A percentile compares a stretch with the other conserved stretches of the same genome.
Conservation (phyloP, 2,797 vertebrate species). For the Hybognathus amarus region DNA sequence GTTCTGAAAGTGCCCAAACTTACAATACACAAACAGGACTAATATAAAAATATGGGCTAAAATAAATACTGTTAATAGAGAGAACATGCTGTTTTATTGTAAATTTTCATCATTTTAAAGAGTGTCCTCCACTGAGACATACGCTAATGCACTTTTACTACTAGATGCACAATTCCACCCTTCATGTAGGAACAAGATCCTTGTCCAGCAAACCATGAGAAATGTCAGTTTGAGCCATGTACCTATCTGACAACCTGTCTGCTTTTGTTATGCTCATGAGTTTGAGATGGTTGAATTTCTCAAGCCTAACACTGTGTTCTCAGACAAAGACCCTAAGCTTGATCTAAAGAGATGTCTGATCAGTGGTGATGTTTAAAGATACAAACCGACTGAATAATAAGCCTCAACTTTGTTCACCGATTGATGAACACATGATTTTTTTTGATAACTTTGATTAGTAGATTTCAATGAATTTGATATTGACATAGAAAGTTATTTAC, state of each 20-base stretch:
- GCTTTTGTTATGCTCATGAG: conserved; percentile 52
- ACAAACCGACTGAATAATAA: not conserved
- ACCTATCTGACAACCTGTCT: conserved; percentile 54
- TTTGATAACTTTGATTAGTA: not conserved
- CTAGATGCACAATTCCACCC: not conserved
- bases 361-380: conserved; percentile 12
- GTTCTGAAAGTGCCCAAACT: not conserved
- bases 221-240: conserved; percentile 47
- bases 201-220: conserved; percentile 34
- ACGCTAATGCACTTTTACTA: not conserved
- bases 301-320: conserved; percentile 25
- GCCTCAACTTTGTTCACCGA: not conserved
- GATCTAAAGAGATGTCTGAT: conserved; percentile 28
- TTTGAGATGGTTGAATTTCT: conserved; percentile 39
- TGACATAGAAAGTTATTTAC: not conserved
- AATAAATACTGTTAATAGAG: conserved; percentile 63
- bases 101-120: conserved; percentile 28
- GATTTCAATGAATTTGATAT: not conserved
- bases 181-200: conserved; percentile 17
- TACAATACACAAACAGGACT: not conserved
- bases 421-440: not conserved
- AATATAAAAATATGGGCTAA: not conserved
- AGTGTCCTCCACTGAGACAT: conserved; percentile 11
- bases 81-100: conserved; percentile 59
- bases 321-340: conserved; percentile 5